Evolutionary conservation across 2,888 invertebrate genomes (phyloP), one percentile per base, ranked within the genome.

Genomic region (Pyralis farinalis): DNA sequence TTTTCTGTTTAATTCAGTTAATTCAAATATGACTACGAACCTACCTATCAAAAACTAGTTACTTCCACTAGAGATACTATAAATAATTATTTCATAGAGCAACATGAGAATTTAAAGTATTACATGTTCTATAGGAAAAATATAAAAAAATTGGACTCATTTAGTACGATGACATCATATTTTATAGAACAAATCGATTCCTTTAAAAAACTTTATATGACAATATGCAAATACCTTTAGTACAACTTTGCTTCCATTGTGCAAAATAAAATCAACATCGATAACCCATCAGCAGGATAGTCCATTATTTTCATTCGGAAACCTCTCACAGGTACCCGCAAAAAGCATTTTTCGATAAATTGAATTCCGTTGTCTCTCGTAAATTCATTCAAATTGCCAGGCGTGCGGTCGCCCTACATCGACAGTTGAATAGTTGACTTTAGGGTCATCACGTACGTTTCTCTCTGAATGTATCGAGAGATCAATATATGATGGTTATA

Each of bases 291-390:
- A 16, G 16, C 16, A 4, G 2, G 16, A 28, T 30, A 47, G 44
- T 54, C 55, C 56, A 56, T 61, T 65, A 65, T 53, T 61, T 67
- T 63, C 55, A 53, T 56, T 60, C 49, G 47, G 45, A 58, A 52
- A 40, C 46, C 52, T 48, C 46, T 43, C 43, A 43, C 46, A 44
- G 46, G 37, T 47, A 41, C 35, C 42, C 44, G 42, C 49, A 49
- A 62, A 59, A 63, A 53, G 57, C 49, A 56, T 65, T 62, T 63
- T 63, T 59, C 60, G 51, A 56, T 61, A 63, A 69, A 69, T 64
- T 66, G 66, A 58, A 60, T 64, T 61, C 48, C 43, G 51, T 55
- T 63, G 66, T 63, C 56, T 55, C 50, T 43, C 44, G 53, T 52
- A 59, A 58, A 65, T 57, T 57, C 57, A 61, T 63, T 63, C 51